These are phyloP conservation scores for Lucilia cuprina DNA, from an alignment of 1,140 invertebrate genomes.

Conservation along the genomic window DNA sequence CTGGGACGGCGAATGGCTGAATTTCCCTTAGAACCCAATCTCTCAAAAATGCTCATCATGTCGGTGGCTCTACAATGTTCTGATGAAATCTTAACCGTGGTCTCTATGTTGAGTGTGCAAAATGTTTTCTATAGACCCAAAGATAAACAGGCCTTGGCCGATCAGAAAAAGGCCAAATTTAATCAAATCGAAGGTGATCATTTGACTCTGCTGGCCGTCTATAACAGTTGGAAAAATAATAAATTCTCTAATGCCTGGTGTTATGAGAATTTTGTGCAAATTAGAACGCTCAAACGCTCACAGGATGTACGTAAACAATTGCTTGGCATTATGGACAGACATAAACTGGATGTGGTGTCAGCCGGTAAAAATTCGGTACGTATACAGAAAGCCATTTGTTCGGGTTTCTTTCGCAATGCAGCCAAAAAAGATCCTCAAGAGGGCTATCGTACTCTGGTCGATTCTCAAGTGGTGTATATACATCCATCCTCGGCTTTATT, in stretches of 20 bases:
- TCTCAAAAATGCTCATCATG: constrained; percentile 99
- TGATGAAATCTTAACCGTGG: constrained; percentile 97
- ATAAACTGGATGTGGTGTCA: constrained; percentile 96
- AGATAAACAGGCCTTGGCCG: constrained; percentile 97
- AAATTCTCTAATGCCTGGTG: constrained; percentile 99
- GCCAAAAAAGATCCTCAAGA: constrained; percentile 99
- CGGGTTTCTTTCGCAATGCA: constrained; percentile 98
- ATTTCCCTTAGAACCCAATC: constrained; percentile 97
- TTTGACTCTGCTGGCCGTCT: constrained; percentile 95
- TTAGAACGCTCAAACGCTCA: constrained; percentile 93
- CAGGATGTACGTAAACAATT: constrained; percentile 99
- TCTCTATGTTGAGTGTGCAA: constrained; percentile 98
- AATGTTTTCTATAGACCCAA: constrained; percentile 98
- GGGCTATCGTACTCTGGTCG: constrained; percentile 96
- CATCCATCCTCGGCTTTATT: constrained; percentile 98
- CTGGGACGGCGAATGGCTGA: constrained; percentile 98
- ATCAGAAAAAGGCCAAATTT: constrained; percentile 99
- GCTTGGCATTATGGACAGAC: constrained; percentile 97
- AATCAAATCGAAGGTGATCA: constrained; percentile 99
- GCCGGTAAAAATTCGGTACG: constrained; percentile 94
- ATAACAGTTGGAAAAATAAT: constrained; percentile 99
- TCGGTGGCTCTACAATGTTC: constrained; percentile 98
- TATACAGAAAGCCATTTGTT: constrained; percentile 98
- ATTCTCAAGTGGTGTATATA: constrained; percentile 98
- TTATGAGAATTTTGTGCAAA: constrained; percentile 99